Evolutionary conservation across 64 coral and sea anemone genomes (phyloP).

Genomic region (Actinia tenebrosa): DNA sequence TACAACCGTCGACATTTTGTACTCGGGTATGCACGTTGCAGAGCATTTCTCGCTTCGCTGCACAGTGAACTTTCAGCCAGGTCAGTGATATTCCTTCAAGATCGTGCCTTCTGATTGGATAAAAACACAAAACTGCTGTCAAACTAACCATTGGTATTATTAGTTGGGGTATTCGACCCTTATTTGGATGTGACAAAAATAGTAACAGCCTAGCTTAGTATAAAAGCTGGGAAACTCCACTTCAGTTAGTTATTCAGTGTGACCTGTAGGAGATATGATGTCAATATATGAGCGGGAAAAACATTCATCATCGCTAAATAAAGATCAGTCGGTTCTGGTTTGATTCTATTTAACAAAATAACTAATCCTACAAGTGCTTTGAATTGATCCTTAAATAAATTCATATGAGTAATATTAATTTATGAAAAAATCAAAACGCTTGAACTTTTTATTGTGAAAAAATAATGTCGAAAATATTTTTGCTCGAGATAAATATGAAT

Average conservation of each 20-base stretch:
- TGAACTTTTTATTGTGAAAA: background rate
- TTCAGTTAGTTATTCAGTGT: slow-evolving; percentile 1
- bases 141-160: slow-evolving; percentile 47
- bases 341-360: background rate
- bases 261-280: background rate
- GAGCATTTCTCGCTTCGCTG: slow-evolving; percentile 74
- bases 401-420: background rate
- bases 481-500: background rate
- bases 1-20: slow-evolving; percentile 82
- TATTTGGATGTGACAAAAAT: slow-evolving; percentile 95
- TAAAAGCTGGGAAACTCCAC: slow-evolving; percentile 48
- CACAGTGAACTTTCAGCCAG: slow-evolving; percentile 76
- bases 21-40: slow-evolving; percentile 49
- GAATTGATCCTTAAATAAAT: background rate
- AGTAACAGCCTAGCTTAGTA: slow-evolving; percentile 66
- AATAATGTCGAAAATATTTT: background rate
- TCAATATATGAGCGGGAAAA: slow-evolving; percentile 20
- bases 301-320: slow-evolving; percentile 32
- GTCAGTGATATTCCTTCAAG: slow-evolving; percentile 76
- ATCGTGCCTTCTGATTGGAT: slow-evolving; percentile 73
- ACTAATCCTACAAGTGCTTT: background rate
- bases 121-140: slow-evolving; percentile 60
- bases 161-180: slow-evolving; percentile 70
- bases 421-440: background rate
- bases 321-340: background rate